These are phyloP conservation scores for Enteromius radiatus DNA, from an alignment of 2,797 vertebrate species.

Conservation along the genomic window DNA sequence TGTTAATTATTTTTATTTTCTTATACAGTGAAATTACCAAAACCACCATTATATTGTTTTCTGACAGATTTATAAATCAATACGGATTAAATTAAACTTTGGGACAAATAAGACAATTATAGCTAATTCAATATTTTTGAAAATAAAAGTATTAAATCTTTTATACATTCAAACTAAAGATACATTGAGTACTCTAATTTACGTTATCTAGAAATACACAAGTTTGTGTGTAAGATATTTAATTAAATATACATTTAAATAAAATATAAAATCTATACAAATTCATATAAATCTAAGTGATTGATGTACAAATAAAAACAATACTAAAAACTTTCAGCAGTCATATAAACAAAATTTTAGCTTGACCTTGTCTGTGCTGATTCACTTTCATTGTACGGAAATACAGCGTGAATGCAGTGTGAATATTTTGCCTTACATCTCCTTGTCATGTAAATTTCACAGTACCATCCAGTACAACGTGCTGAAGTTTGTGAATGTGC, in stretches of 20 bases:
- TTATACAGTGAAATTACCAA: background rate
- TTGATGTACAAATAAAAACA: background rate
- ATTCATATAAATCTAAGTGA: background rate
- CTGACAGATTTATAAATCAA: background rate
- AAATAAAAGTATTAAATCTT: background rate
- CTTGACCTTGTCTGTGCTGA: background rate
- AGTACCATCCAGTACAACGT: background rate
- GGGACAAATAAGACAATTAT: background rate
- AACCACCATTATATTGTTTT: background rate
- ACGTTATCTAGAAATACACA: background rate
- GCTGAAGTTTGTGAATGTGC: slow-evolving; percentile 23
- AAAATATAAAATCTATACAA: background rate
- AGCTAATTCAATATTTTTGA: background rate
- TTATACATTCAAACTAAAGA: background rate
- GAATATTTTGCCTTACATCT: slow-evolving; percentile 7
- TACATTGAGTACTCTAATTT: background rate
- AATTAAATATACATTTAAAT: background rate
- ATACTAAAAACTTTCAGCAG: background rate
- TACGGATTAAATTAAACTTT: background rate
- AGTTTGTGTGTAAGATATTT: background rate
- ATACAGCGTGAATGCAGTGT: background rate
- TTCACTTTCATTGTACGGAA: background rate
- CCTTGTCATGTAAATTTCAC: background rate
- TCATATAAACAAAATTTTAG: background rate
- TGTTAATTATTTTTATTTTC: background rate